Evolutionary conservation across 2,113 vertebrate genomes (phyloP).

Genomic region (Ictalurus punctatus): DNA sequence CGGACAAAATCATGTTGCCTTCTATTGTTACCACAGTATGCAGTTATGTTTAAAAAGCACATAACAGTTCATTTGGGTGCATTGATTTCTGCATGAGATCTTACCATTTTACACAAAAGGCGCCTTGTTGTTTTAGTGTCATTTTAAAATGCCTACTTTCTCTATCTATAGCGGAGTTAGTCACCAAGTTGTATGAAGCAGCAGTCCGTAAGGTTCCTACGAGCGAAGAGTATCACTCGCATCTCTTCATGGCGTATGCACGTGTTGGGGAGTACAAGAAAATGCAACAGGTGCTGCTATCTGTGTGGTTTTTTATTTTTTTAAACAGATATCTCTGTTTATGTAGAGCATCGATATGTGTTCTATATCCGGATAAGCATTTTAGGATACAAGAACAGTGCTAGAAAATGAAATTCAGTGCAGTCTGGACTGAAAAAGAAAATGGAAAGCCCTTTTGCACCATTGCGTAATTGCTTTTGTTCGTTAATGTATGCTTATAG

Average conservation of each 20-base stretch:
- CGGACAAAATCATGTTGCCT: not conserved
- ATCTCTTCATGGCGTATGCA: conserved; percentile 99
- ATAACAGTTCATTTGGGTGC: not conserved
- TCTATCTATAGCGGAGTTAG: conserved; percentile 84
- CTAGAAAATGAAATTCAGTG: no score
- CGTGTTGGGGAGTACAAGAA: conserved; percentile 99
- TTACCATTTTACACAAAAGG: not conserved
- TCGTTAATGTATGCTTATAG: not conserved
- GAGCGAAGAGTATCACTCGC: conserved; percentile 97
- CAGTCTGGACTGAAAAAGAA: not conserved
- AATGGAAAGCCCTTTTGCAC: not conserved
- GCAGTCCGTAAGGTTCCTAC: conserved; percentile 96
- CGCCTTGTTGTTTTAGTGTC: not conserved
- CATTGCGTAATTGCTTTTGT: not conserved
- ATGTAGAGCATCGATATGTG: no score
- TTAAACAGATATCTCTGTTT: no score
- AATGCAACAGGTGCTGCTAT: conserved; percentile 92
- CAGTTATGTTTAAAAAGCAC: not conserved
- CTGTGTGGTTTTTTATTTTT: not conserved
- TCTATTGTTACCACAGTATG: not conserved
- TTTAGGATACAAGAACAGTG: no score
- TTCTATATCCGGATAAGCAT: no score
- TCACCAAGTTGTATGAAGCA: conserved; percentile 95
- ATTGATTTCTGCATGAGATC: not conserved
- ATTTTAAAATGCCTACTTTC: not conserved